Base-by-base conservation (phyloP, 1,140 invertebrate species). In the Hyphantria cunea region DNA sequence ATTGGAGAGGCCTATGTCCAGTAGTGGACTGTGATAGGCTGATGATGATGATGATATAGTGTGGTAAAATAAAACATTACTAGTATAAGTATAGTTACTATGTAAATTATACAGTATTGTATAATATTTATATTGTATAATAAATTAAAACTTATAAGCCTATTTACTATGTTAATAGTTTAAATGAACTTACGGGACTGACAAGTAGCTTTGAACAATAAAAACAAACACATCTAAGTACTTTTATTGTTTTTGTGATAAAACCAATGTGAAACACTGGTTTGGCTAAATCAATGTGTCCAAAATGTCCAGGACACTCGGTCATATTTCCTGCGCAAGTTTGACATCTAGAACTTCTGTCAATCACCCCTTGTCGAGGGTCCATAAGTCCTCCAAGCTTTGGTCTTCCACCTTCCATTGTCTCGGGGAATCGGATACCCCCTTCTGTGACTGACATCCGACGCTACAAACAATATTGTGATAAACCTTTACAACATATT, bases 241-340 rank as follows among this genome's bases (percentile, higher is more conserved):
- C 95, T 92, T 99, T 99, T 42, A 99, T 97, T 0, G 96, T 98
- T 92, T 99, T 99, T 55, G 97, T 98, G 14, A 99, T 93, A 82
- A 99, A 99, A 48, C 98, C 99, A 84, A 99, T 95, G 86, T 99
- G 98, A 91, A 98, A 99, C 3, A 99, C 99, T 15, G 99, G 99
- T 90, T 99, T 99, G 0, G 98, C 96, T 50, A 99, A 92, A 88
- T 99, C 98, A 68, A 99, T 96, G 84, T 99, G 99, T n/a, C 98
- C 99, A 93, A 99, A 99, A 90, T 99, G 99, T 0, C 99, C 99
- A 12, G 98, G 98, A 90, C 99, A 99, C 88, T 99, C 98, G 1
- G 96, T 96, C 96, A 99, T 98, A 76, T 98, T 99, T 15, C 96
- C 98, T 51, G 98, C 98, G 91, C 99, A 99, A 0, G 99, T 99